Conservation (phyloP, 2,113 vertebrate genomes). For the Okapia johnstoni region DNA sequence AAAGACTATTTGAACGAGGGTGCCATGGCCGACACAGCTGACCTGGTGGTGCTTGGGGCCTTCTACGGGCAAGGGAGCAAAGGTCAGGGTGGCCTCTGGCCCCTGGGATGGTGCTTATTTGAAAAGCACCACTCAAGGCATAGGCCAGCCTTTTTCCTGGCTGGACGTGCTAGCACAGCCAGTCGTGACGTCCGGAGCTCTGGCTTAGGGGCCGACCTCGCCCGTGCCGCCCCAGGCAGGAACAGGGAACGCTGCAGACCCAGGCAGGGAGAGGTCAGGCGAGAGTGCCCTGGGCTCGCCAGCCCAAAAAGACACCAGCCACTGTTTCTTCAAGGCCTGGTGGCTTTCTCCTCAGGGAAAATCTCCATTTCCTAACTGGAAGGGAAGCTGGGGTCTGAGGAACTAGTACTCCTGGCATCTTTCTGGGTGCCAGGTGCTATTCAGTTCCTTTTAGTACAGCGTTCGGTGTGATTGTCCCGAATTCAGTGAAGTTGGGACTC, state of each 20-base stretch:
- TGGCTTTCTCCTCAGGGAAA: background rate
- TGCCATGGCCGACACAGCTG: constrained; percentile 97
- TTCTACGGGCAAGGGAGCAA: constrained; percentile 98
- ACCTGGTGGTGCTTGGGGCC: constrained; percentile 96
- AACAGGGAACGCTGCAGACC: background rate
- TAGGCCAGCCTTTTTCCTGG: background rate
- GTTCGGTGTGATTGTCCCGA: background rate
- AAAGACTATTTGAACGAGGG: constrained; percentile 98
- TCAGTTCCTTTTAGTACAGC: background rate
- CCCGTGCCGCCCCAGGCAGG: background rate
- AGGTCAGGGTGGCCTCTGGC: constrained; percentile 76
- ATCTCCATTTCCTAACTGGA: background rate
- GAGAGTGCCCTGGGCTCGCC: background rate
- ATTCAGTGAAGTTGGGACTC: background rate
- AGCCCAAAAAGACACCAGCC: background rate
- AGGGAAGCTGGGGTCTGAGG: background rate
- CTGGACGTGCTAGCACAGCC: background rate
- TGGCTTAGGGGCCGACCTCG: background rate
- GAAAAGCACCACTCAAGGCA: background rate
- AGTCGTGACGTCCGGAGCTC: background rate
- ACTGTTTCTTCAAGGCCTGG: background rate
- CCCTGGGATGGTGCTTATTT: background rate
- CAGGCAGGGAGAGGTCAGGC: background rate
- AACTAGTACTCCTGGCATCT: background rate
- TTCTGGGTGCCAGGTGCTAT: background rate